phyloP scores from a whole-genome alignment of 2,113 vertebrate species.

The Apodemus sylvaticus region DNA sequence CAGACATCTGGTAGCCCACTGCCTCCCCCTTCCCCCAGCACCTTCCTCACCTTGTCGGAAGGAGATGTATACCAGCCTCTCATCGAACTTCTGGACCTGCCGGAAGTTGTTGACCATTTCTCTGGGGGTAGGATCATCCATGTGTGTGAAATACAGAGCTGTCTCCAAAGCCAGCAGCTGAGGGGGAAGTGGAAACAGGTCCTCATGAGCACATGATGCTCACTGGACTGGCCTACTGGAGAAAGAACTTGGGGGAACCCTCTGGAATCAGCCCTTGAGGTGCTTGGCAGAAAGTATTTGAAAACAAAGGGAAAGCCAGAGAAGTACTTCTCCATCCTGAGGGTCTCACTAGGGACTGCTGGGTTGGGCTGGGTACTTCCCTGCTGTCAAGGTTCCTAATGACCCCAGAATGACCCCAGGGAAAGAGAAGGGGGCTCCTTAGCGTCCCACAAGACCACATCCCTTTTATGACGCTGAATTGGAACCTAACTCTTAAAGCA shows the following conservation, averaged over 20 bases:
- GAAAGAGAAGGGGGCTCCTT: neutral
- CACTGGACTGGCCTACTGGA: neutral
- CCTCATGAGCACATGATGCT: neutral
- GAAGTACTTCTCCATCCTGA: neutral
- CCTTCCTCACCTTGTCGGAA: conserved; percentile 91
- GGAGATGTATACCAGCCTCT: conserved; percentile 91
- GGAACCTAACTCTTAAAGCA: neutral
- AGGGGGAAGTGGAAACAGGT: conserved; percentile 19
- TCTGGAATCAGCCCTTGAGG: neutral
- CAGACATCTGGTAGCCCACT: neutral
- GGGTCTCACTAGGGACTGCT: neutral
- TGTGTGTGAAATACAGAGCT: conserved; percentile 88
- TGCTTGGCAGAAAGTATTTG: neutral
- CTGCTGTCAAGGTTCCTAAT: neutral
- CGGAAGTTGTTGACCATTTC: conserved; percentile 92
- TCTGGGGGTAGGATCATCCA: conserved; percentile 84
- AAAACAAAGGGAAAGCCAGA: neutral
- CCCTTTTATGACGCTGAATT: neutral
- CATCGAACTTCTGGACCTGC: conserved; percentile 87
- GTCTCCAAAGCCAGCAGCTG: conserved; percentile 91
- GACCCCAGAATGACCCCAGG: neutral
- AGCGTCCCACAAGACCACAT: neutral
- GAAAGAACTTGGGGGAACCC: neutral
- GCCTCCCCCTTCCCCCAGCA: neutral
- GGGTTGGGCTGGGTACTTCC: neutral